Percentiles rank a stretch among this genome's conserved stretches.
phyloP scores from a whole-genome alignment of 2,888 invertebrate species.

The Sussaba pulchella region DNA sequence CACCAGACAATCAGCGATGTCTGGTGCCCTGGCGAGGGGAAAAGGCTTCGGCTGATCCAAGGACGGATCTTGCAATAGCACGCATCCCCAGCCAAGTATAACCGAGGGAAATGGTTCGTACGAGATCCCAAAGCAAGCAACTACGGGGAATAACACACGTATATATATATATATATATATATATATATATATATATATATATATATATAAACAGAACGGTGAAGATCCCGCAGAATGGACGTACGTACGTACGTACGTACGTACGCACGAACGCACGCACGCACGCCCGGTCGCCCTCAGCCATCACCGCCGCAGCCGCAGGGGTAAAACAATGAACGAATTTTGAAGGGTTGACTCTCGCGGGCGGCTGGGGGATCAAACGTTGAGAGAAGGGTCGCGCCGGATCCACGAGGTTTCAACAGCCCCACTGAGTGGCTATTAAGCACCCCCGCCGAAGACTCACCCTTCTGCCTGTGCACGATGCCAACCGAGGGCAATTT shows the following conservation, averaged over 20 bases:
- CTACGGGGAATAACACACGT: constrained; percentile 26
- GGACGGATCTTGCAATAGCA: background rate
- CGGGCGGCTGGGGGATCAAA: constrained; percentile 79
- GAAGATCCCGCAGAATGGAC: constrained; percentile 51
- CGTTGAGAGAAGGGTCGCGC: constrained; percentile 80
- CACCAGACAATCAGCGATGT: too few species aligned
- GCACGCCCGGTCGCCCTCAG: constrained; percentile 60
- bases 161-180: too few species aligned
- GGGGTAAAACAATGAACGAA: constrained; percentile 65
- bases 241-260: constrained; percentile 35
- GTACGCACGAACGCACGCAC: constrained; percentile 38
- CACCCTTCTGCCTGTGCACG: constrained; percentile 52
- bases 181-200: too few species aligned
- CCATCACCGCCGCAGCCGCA: constrained; percentile 28
- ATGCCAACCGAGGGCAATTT: constrained; percentile 80
- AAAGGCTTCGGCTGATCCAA: background rate
- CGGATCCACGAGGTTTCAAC: constrained; percentile 75
- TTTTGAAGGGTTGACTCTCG: constrained; percentile 66
- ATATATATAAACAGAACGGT: too few species aligned
- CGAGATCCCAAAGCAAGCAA: constrained; percentile 10
- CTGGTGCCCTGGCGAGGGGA: background rate
- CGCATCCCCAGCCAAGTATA: background rate
- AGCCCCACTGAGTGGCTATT: constrained; percentile 83
- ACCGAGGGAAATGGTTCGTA: constrained; percentile 14
- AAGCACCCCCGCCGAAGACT: constrained; percentile 74